Base-by-base conservation (phyloP, 2,888 invertebrate genomes). In the Harpalus rubripes region DNA sequence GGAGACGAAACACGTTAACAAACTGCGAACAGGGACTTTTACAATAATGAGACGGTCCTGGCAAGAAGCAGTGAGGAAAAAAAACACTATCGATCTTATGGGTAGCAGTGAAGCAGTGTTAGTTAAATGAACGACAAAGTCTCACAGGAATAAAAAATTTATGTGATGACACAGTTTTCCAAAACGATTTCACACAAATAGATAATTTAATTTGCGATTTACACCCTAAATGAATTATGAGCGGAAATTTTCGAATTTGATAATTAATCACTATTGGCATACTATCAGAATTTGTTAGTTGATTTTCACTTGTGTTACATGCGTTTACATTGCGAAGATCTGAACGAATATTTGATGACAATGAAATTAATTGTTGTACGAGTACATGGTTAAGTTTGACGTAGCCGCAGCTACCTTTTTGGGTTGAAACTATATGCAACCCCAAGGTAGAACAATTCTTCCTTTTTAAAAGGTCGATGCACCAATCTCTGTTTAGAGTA, bases 161-260 rank as follows among this genome's bases (percentile, higher is more conserved):
- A 74, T 78, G 56, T 26, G 58, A 56, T 58, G 76, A 78, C 76
- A 78, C 76, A 7, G 56, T 78, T 78, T 78, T 58, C 26, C 72
- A 8, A 72, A 72, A 41, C 72, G 72, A 72, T 72, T 44, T 44
- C 72, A 72, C 65, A 65, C 65, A 65, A 65, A 44, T 18, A 72
- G 72, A 39, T 72, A 72, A 72, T 44, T 16, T 72, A 72, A 72
- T 72, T 72, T 72, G 39, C 44, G 44, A 44, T 72, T 72, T 44
- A 22, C 44, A 7, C 3, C 4, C 2, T 72, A 72, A 72, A n/a
- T 44, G 72, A 16, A 44, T 72, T 72, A 68, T 12, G n/a, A 10
- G 44, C 18, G 22, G 12, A 44, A 44, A 44, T 72, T 72, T 72
- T 16, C 68, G n/a, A 68, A 39, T 44, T 44, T 44, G 8, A 44